Evolutionary conservation across 1,140 invertebrate species (phyloP).

Genomic region (Atta cephalotes): DNA sequence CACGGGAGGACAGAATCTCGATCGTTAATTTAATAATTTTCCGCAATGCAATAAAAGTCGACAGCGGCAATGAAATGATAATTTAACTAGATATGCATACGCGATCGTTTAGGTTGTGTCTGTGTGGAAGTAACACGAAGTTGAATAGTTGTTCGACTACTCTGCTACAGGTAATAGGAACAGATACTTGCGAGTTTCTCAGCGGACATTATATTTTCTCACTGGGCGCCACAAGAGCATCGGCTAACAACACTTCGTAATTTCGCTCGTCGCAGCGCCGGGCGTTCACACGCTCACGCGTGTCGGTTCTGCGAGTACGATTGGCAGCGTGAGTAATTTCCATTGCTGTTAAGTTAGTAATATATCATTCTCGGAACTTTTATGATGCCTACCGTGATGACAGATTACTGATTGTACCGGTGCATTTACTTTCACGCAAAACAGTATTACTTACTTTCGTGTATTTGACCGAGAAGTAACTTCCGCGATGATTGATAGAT

Average conservation of each 20-base stretch:
- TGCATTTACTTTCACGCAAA: slow-evolving; percentile 55
- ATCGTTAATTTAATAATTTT: slow-evolving; percentile 81
- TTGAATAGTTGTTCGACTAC: slow-evolving; percentile 34
- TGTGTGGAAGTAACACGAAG: not conserved
- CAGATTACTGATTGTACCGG: slow-evolving; percentile 54
- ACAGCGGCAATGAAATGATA: slow-evolving; percentile 75
- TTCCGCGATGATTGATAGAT: slow-evolving; percentile 15
- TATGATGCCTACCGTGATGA: slow-evolving; percentile 40
- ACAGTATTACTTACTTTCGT: slow-evolving; percentile 62
- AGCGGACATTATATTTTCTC: slow-evolving; percentile 82
- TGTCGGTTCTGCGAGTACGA: slow-evolving; percentile 50
- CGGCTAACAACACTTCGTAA: slow-evolving; percentile 54
- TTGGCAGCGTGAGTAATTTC: slow-evolving; percentile 64
- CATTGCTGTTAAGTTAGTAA: slow-evolving; percentile 66
- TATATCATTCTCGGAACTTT: slow-evolving; percentile 50
- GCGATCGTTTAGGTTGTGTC: not conserved
- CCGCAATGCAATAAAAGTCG: slow-evolving; percentile 78
- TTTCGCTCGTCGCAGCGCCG: slow-evolving; percentile 32
- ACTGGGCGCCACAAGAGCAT: slow-evolving; percentile 41
- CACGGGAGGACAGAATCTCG: slow-evolving; percentile 14
- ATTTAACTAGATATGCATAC: slow-evolving; percentile 77
- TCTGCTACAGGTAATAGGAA: slow-evolving; percentile 74
- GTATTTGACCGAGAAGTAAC: slow-evolving; percentile 39
- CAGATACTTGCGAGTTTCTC: slow-evolving; percentile 73
- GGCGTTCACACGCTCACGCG: slow-evolving; percentile 58